Percentiles rank a stretch among this genome's conserved stretches.
Conservation (phyloP, 2,113 vertebrate genomes). For the Chiloscyllium plagiosum region DNA sequence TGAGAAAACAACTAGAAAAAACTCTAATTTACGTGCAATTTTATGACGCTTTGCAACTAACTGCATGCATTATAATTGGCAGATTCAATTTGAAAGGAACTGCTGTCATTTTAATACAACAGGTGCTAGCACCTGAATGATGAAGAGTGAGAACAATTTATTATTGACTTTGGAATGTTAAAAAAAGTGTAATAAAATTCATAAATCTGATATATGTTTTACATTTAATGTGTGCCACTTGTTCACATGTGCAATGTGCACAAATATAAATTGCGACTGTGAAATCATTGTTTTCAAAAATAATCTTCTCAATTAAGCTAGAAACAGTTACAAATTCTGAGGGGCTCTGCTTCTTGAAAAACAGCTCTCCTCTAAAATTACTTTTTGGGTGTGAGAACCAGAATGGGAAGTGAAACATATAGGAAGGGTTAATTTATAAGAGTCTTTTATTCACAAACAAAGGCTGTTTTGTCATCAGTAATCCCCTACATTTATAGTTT, state of each 20-base stretch:
- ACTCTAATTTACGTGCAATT: too few species aligned
- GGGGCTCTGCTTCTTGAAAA: background rate
- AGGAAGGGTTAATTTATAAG: constrained; percentile 29
- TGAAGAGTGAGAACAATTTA: background rate
- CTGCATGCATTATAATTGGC: background rate
- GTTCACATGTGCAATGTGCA: background rate
- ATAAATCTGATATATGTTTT: background rate
- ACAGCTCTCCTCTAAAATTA: background rate
- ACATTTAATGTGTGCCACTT: background rate
- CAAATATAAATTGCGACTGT: background rate
- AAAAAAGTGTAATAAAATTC: background rate
- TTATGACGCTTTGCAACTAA: background rate
- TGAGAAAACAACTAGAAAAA: background rate
- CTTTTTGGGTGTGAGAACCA: background rate
- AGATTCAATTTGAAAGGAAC: background rate
- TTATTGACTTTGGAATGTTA: background rate
- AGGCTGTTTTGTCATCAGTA: constrained; percentile 30
- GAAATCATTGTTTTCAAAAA: background rate
- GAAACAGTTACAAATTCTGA: background rate
- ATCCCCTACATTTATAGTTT: constrained; percentile 34
- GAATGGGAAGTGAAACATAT: background rate
- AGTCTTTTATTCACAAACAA: constrained; percentile 13
- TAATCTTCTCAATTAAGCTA: background rate
- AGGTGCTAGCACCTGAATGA: background rate
- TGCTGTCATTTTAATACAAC: background rate